Conservation (phyloP, 2,113 vertebrate genomes). For the Gadus macrocephalus region DNA sequence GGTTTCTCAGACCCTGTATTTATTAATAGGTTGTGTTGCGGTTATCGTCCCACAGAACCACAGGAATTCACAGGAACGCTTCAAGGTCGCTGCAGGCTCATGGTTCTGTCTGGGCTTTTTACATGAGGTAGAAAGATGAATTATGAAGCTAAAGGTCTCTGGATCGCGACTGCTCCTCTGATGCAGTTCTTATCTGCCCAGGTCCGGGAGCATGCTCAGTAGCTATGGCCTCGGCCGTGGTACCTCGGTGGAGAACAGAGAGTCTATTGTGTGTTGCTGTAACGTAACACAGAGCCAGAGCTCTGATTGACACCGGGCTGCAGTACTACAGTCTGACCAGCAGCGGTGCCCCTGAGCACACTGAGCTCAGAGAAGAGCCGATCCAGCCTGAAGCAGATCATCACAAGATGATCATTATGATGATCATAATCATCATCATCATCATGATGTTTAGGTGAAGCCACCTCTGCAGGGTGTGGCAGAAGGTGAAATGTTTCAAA, state of each 20-base stretch:
- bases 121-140: background rate
- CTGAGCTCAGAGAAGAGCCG: background rate
- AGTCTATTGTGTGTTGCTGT: slow-evolving; percentile 54
- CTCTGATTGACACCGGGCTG: slow-evolving; percentile 51
- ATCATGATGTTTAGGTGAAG: too few relatives aligned
- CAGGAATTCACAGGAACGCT: background rate
- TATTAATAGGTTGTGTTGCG: background rate
- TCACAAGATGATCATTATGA: too few relatives aligned
- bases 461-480: too few relatives aligned
- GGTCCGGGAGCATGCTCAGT: slow-evolving; percentile 47
- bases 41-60: background rate
- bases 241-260: slow-evolving; percentile 55
- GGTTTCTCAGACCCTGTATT: slow-evolving; percentile 5
- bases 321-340: background rate
- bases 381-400: too few relatives aligned
- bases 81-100: background rate
- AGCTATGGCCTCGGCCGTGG: slow-evolving; percentile 46
- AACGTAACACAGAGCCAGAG: slow-evolving; percentile 53
- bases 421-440: too few relatives aligned
- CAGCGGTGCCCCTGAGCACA: slow-evolving; percentile 28
- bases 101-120: background rate
- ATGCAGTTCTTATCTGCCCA: slow-evolving; percentile 12
- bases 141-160: background rate
- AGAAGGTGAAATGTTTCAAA: too few relatives aligned
- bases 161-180: background rate